Evolutionary conservation across 2,888 invertebrate species (phyloP), one percentile per base, ranked within the genome.

Genomic region (Meiosimyza decipiens): DNA sequence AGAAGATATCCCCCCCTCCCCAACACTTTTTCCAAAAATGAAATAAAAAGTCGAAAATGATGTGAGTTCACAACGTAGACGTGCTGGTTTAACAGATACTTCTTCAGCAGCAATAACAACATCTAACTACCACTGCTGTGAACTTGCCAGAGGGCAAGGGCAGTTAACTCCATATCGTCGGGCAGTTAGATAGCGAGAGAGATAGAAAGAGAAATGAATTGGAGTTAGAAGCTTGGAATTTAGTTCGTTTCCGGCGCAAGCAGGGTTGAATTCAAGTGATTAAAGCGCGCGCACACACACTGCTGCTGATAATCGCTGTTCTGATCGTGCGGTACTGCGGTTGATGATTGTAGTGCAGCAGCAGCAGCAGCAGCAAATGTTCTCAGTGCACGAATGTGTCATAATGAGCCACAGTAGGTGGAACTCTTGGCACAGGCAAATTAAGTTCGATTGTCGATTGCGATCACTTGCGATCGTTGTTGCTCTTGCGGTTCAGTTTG

Each of bases 321-420:
- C 18, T 28, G 57, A 57, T 57, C 55, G 18, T 51, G 64, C 22
- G 57, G 57, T 18, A 28, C 28, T 28, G 57, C 57, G 16, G 49
- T 16, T 13, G 6, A 15, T 49, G 50, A 47, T 64, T n/a, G 13
- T 15, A 51, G 47, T 16, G 55, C 6, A 55, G 67, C 59, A 47
- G 54, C 47, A 60, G 52, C 54, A 15, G 72, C 68, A 33, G 33
- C 13, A 22, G 49, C 47, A 49, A 54, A 40, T 65, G 70, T 70
- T 70, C 62, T 62, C 70, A 70, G 7, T 62, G 70, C 63, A 33
- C 47, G 70, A 12, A 72, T 72, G 72, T 72, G 72, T 72, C 72
- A 72, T 72, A 72, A 72, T 72, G 72, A 72, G 72, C 67, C 67
- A 60, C 72, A 54, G 72, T 67, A 72, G 72, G 72, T 72, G 72